Evolutionary conservation across 1,140 invertebrate species (phyloP).

Genomic region (Psilanteris sp.): DNA sequence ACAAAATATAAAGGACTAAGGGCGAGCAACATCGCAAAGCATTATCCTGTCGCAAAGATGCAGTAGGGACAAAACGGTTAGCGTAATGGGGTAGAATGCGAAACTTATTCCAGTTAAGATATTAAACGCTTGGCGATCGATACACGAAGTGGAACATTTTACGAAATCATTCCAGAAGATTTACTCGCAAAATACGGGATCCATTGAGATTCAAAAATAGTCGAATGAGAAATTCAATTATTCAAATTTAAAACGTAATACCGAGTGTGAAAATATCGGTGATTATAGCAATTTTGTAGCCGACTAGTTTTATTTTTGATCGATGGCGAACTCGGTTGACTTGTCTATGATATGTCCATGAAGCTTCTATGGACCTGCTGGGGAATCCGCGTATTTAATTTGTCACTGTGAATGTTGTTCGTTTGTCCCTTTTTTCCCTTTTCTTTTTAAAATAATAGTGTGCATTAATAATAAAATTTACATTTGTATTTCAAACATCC

Average conservation of each 20-base stretch:
- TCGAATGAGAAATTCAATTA: slow-evolving; percentile 41
- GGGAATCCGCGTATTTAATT: no score
- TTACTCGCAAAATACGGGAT: slow-evolving; percentile 55
- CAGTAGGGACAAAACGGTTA: slow-evolving; percentile 70
- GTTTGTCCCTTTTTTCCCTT: no score
- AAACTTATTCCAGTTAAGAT: slow-evolving; percentile 74
- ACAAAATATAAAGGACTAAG: slow-evolving; percentile 57
- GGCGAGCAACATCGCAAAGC: slow-evolving; percentile 59
- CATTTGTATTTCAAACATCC: no score
- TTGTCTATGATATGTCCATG: no score
- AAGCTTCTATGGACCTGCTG: no score
- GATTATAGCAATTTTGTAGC: slow-evolving; percentile 43
- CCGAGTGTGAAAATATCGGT: slow-evolving; percentile 27
- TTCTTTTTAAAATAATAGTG: no score
- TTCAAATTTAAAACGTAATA: slow-evolving; percentile 24
- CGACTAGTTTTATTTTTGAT: slow-evolving; percentile 15
- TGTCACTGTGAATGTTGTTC: no score
- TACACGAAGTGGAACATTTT: slow-evolving; percentile 63
- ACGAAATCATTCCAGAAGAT: slow-evolving; percentile 64
- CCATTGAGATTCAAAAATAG: slow-evolving; percentile 50
- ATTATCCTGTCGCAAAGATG: slow-evolving; percentile 71
- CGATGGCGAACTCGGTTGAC: background rate
- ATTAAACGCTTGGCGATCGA: slow-evolving; percentile 68
- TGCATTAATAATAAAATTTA: no score
- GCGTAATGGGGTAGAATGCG: slow-evolving; percentile 74